Evolutionary conservation across 2,797 vertebrate genomes (phyloP), one percentile per base, ranked within the genome.

Genomic region (Eleutherodactylus coqui): DNA sequence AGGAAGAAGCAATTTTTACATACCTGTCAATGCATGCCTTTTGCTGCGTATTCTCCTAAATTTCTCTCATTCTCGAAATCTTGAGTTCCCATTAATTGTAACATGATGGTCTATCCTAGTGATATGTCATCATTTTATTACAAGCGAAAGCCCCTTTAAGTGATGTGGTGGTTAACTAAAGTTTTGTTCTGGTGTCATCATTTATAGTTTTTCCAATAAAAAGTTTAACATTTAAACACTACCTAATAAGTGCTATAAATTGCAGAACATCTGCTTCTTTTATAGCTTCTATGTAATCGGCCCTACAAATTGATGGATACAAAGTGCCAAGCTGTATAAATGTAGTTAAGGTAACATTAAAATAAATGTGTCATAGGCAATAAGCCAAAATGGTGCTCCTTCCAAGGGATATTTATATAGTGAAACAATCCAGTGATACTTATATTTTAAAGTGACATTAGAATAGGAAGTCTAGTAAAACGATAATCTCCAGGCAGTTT

Each of bases 161-260:
- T 27, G 27, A 58, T 11, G 11, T 27, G 10, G n/a, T 60, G 58
- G 58, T n/a, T n/a, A n/a, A n/a, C n/a, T 82, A 36, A 51, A 51
- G 41, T 29, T 27, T 67, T 38, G n/a, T 41, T 53, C 16, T 41
- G 24, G 45, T 82, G 64, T 55, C 45, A 60, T 79, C 11, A 49
- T 53, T 70, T 53, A n/a, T 24, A 21, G 34, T 27, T 62, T 70
- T 53, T 53, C 29, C 24, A 69, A 53, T 21, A 80, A 60, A 80
- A 67, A 45, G 6, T 51, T 34, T 55, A 55, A 82, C 45, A 34
- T n/a, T 72, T 49, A 41, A 72, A 16, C 67, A 11, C 34, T 4
- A 75, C n/a, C 38, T 62, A 83, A 60, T 47, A 60, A 75, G 58
- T 83, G 69, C 36, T 43, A 14, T 41, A 36, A 29, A 58, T 55